Evolutionary conservation across 2,888 invertebrate genomes (phyloP), one percentile per base, ranked within the genome.

Genomic region (Horisme vitalbata): DNA sequence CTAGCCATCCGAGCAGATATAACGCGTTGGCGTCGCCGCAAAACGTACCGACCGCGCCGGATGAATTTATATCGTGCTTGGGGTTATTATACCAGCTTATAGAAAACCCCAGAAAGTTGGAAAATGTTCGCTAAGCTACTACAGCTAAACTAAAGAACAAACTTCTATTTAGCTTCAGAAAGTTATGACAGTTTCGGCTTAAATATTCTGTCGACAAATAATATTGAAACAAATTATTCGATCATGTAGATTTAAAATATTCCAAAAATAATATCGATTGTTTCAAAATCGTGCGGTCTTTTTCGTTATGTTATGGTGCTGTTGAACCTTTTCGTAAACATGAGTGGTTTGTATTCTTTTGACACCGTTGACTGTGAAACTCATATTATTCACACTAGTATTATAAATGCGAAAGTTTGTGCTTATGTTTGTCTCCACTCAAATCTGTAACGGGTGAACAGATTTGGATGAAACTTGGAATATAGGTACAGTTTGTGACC

Each of bases 1-100:
- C 86, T 83, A 62, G 71, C 58, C 55, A 61, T 61, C 61, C 61
- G 58, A 57, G 60, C 68, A 75, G 70, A 73, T 75, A 69, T 71
- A 68, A 71, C 68, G 71, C 67, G 65, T 65, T 60, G 47, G 64
- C 56, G 63, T 57, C 45, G 38, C 31, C 55, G n/a, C 52, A 32
- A 49, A 37, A 33, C 37, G 43, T 24, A 33, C 48, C 27, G 31
- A 59, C 49, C 50, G 41, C 57, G 63, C 55, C 63, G 62, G 66
- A 65, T 73, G 61, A 71, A 72, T 75, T 69, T 73, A 70, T 68
- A 71, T n/a, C n/a, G n/a, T 63, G 63, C 60, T 63, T 52, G 55
- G 53, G 50, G 55, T 63, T 64, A 73, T 74, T 69, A 64, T 55
- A 67, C 65, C 49, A 48, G 57, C 61, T 57, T 49, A 58, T 56